Conservation (phyloP, 2,113 vertebrate genomes). For the human (Homo sapiens) region GRCh38 chr12:58614501-58615000, state of each 20-base stretch:
- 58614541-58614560: neutral
- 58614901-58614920: neutral
- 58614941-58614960: neutral
- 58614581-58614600: neutral
- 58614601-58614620: neutral
- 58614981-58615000: neutral
- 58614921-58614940: neutral
- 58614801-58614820: neutral
- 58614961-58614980: neutral
- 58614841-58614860: neutral
- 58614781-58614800: neutral
- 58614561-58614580: neutral
- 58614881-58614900: neutral
- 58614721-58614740: neutral
- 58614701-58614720: neutral
- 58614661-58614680: neutral
- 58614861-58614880: neutral
- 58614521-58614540: neutral
- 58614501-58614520: neutral
- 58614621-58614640: neutral
- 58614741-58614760: neutral
- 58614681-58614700: neutral
- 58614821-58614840: neutral
- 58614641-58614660: neutral
- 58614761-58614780: neutral